These are phyloP conservation scores for Zosterops pallidus DNA, from an alignment of 2,113 vertebrate genomes.

Conservation along the genomic window DNA sequence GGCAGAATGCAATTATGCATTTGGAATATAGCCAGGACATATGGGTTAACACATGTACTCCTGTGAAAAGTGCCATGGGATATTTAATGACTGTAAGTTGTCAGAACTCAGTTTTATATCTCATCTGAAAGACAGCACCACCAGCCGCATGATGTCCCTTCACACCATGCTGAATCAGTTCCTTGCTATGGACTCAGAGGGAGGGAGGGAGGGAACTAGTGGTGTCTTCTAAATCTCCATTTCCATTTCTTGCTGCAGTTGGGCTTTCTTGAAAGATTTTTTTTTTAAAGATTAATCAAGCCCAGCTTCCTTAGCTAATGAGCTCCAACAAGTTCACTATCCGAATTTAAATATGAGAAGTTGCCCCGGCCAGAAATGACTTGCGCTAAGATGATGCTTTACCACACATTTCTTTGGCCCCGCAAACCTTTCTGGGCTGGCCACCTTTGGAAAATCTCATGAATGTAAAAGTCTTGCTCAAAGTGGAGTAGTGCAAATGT, in stretches of 20 bases:
- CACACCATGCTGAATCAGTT: not conserved
- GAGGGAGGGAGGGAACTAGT: not conserved
- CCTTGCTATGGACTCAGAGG: not conserved
- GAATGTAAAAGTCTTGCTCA: not conserved
- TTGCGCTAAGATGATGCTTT: not conserved
- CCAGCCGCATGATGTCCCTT: constrained; percentile 35
- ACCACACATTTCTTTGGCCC: not conserved
- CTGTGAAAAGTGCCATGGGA: constrained; percentile 67
- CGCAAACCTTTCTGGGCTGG: not conserved
- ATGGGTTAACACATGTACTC: constrained; percentile 70
- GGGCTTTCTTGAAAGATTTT: not conserved
- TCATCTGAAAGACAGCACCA: constrained; percentile 57
- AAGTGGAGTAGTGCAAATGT: not conserved
- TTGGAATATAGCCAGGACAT: constrained; percentile 60
- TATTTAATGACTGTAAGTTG: constrained; percentile 69
- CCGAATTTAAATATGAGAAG: not conserved
- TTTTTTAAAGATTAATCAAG: not conserved
- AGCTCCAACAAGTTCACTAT: not conserved
- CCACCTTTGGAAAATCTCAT: not conserved
- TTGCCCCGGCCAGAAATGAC: not conserved
- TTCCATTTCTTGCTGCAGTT: not conserved
- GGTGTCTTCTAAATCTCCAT: not conserved
- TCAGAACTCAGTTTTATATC: constrained; percentile 63
- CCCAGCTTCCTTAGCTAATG: not conserved
- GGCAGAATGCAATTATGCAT: constrained; percentile 68